These are phyloP conservation scores for Aurelia sp. DNA, from an alignment of 30 jellyfish, hydroid and myxozoan species.

Conservation along the genomic window DNA sequence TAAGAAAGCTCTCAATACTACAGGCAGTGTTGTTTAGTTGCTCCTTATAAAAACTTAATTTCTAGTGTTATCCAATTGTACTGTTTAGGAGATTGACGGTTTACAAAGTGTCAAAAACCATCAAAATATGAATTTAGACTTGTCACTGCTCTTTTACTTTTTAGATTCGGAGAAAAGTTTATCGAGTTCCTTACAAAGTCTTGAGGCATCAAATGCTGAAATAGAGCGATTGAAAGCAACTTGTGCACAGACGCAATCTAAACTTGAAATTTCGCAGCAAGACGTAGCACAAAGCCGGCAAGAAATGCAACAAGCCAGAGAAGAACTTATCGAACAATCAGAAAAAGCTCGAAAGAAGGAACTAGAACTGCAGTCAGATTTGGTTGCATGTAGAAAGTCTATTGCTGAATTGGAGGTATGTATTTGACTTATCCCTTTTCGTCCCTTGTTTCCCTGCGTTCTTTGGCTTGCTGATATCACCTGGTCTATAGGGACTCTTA, in stretches of 20 bases:
- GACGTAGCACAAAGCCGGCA: slow-evolving; percentile 81
- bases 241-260: slow-evolving; percentile 84
- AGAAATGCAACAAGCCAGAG: slow-evolving; percentile 80
- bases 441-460: too few species aligned
- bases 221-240: slow-evolving; percentile 82
- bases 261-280: slow-evolving; percentile 77
- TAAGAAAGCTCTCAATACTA: too few species aligned
- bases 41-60: too few species aligned
- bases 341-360: slow-evolving; percentile 89
- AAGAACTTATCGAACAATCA: slow-evolving; percentile 80
- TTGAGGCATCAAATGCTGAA: slow-evolving; percentile 91
- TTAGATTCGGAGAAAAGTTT: slow-evolving; percentile 80
- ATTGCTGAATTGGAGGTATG: slow-evolving; percentile 91
- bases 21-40: too few species aligned
- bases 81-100: too few species aligned
- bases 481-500: too few species aligned
- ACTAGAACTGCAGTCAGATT: slow-evolving; percentile 81
- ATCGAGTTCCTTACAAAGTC: slow-evolving; percentile 91
- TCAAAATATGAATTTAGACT: neutral
- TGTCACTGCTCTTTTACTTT: neutral
- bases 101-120: too few species aligned
- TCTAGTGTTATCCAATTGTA: too few species aligned
- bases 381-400: slow-evolving; percentile 82
- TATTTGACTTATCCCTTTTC: too few species aligned
- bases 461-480: too few species aligned